Conservation (phyloP, 2,888 invertebrate genomes). For the Scaptomyza flava region DNA sequence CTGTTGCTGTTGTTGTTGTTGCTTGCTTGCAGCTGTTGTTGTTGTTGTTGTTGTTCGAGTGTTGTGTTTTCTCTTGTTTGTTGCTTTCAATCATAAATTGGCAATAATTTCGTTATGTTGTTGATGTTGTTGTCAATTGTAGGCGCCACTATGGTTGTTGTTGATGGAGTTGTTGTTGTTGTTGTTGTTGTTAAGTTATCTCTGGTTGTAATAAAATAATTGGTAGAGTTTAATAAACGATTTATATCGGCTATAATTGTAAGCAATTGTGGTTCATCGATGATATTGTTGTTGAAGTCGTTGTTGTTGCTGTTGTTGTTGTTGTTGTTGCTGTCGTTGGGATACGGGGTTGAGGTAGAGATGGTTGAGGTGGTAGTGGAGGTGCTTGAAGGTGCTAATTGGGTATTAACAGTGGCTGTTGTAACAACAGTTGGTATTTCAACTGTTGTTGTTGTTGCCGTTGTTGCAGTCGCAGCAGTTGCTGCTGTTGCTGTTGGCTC, state of each 20-base stretch:
- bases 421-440: conserved; percentile 23
- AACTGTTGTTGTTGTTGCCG: conserved; percentile 30
- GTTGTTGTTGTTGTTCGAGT: conserved; percentile 5
- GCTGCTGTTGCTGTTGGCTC: conserved; percentile 38
- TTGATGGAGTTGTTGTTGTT: conserved; percentile 40
- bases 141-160: conserved; percentile 50
- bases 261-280: conserved; percentile 82
- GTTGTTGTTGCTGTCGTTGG: conserved; percentile 35
- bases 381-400: conserved; percentile 34
- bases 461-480: conserved; percentile 22
- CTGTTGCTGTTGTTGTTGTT: conserved; percentile 22
- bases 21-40: conserved; percentile 6
- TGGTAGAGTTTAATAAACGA: conserved; percentile 84
- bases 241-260: conserved; percentile 82
- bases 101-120: conserved; percentile 80
- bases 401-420: conserved; percentile 38
- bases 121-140: conserved; percentile 57
- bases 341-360: conserved; percentile 36
- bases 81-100: conserved; percentile 64
- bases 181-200: conserved; percentile 77
- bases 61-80: conserved; percentile 21
- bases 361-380: conserved; percentile 27
- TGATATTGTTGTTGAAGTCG: conserved; percentile 51
- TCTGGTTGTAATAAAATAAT: conserved; percentile 84
- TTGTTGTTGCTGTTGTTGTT: conserved; percentile 32